Evolutionary conservation across 2,113 vertebrate genomes (phyloP), one percentile per base, ranked within the genome.

Genomic region (Mixornis gularis): DNA sequence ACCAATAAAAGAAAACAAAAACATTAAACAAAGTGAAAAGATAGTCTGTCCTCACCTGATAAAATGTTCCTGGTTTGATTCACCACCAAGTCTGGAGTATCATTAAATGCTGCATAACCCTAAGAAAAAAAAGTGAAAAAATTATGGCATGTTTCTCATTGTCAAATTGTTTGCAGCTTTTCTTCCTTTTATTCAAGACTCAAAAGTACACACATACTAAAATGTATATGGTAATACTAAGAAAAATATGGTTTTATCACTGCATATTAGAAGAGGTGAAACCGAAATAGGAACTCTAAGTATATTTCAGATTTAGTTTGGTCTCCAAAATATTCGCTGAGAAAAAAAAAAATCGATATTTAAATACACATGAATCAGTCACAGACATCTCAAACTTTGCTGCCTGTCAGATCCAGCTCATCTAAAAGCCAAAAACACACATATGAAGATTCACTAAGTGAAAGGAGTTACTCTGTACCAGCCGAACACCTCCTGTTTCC

Each of bases 21-120:
- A 6, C 17, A 64, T 34, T 72, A 48, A 92, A 58, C 4, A 44
- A 74, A 94, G 21, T 25, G 29, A 70, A 89, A 87, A 56, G 59
- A 76, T 0, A 82, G 40, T 40, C 84, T 85, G 59, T 26, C 36
- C 90, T 98, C 91, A 99, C 99, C 98, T 92, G 97, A 95, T 25
- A 98, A 84, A n/a, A 98, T 87, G 65, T 93, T 94, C 72, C 71
- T 94, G 34, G 98, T 99, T 96, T 99, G 98, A 68, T 98, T 97
- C 34, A 96, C 91, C 52, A 99, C 98, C 95, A 97, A 96, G 29
- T 97, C 93, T 8, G 99, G 98, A 12, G 99, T 99, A 90, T 98
- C 92, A 79, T 99, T 98, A 88, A 99, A 97, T 64, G 98, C 97
- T 51, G 95, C 79, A 87, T 98, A 98, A 24, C 98, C 98, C 99